Evolutionary conservation across 2,113 vertebrate species (phyloP).

Genomic region (Eurystomus gularis): DNA sequence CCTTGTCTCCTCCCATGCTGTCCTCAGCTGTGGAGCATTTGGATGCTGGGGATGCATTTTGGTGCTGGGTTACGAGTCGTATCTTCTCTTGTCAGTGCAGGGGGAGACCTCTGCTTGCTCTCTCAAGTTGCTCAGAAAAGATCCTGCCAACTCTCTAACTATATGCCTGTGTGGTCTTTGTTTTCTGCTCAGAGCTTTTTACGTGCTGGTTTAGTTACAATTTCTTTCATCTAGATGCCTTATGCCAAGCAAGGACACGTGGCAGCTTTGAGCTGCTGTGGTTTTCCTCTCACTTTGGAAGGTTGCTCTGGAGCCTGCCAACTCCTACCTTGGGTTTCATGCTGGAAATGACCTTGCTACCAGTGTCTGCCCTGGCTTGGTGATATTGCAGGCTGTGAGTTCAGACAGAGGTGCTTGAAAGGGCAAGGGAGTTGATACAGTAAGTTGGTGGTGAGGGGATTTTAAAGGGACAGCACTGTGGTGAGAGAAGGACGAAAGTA

Average conservation of each 20-base stretch:
- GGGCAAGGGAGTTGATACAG: background rate
- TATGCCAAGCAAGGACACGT: accelerated
- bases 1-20: background rate
- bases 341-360: background rate
- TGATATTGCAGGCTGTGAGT: background rate
- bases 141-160: background rate
- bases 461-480: background rate
- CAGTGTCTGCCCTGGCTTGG: background rate
- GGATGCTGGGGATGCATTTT: accelerated
- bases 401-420: background rate
- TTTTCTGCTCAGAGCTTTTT: background rate
- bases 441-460: background rate
- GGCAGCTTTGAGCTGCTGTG: accelerated
- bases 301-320: background rate
- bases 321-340: background rate
- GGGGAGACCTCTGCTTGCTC: background rate
- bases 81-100: background rate
- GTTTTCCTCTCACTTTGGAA: accelerated
- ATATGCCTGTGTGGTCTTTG: background rate
- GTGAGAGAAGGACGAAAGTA: background rate
- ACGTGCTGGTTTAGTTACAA: background rate
- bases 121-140: background rate
- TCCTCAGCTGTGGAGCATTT: background rate
- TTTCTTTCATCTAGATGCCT: background rate
- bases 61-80: background rate